Conservation (phyloP, 2,113 vertebrate genomes). For the Cairina moschata region DNA sequence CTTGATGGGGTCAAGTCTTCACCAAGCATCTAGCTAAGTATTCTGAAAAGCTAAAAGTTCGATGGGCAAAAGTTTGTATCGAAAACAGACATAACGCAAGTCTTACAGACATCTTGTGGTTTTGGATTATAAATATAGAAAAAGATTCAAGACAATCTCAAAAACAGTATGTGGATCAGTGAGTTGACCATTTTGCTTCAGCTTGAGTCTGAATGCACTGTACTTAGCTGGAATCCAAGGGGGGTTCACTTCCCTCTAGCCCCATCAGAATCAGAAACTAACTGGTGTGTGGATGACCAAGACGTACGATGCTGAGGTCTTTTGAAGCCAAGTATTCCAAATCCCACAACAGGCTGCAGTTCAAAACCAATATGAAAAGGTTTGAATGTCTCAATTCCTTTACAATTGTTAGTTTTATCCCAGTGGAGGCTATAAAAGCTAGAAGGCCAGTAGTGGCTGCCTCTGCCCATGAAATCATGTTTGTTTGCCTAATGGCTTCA, state of each 20-base stretch:
- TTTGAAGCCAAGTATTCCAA: neutral
- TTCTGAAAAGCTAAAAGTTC: neutral
- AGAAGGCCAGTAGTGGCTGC: neutral
- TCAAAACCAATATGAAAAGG: neutral
- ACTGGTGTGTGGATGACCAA: neutral
- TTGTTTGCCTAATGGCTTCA: neutral
- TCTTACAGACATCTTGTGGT: neutral
- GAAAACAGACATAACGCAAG: rapidly evolving
- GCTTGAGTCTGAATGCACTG: neutral
- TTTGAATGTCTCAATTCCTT: neutral
- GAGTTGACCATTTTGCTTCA: neutral
- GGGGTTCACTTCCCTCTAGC: neutral
- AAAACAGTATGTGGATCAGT: neutral
- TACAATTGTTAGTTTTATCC: neutral
- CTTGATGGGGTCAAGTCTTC: neutral
- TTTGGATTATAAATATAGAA: neutral
- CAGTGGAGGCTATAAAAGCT: neutral
- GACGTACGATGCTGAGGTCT: neutral
- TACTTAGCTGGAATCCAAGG: neutral
- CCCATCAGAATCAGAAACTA: neutral
- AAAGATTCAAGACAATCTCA: neutral
- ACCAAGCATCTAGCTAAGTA: neutral
- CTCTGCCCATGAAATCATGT: neutral
- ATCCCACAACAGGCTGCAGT: neutral
- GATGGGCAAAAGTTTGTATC: neutral